Evolutionary conservation across 92 coral and sea anemone species (phyloP), one percentile per base, ranked within the genome.

Genomic region (Phenganax marumi): DNA sequence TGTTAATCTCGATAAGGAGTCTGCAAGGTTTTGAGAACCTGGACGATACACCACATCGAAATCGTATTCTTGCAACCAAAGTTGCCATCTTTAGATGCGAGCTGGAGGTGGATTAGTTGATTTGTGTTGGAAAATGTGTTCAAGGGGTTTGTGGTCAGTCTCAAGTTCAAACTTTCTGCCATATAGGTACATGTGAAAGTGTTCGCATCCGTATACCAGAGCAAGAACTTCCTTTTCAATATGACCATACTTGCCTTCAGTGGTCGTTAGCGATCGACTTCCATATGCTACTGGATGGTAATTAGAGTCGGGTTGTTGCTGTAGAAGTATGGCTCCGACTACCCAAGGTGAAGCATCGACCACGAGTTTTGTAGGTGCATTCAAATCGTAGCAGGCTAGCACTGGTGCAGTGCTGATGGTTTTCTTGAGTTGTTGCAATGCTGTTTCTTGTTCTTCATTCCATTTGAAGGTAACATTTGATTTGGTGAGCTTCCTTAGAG

Each of bases 301-400:
- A 14, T 72, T 33, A 11, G 55, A 52, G 71, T 83, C 87, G 0
- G 64, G 10, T 79, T 83, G 81, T 33, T 77, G 60, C 23, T 83
- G 90, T 33, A 83, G 71, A 10, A 87, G 73, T 21, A 87, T 87
- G 57, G 88, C 88, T 8, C 90, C 85, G 14, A 84, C 68, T 46
- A 77, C 86, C 88, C 85, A 78, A 16, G 91, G 88, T 8, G 88
- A 79, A 8, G 88, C 91, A 47, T 88, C 88, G 6, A 84, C 85
- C 0, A 88, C 85, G 8, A 88, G 54, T 53, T 70, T 61, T 16
- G 91, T 88, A 3, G 53, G 23, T 5, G 91, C 82, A 48, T 52
- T 22, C 7, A 84, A 81, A 70, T 84, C 81, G 73, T 78, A 84
- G 71, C 79, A 77, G 50, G 91, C 85, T 50, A 84, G 64, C 46